Evolutionary conservation across 2,113 vertebrate genomes (phyloP).

Genomic region (Muntiacus reevesi): DNA sequence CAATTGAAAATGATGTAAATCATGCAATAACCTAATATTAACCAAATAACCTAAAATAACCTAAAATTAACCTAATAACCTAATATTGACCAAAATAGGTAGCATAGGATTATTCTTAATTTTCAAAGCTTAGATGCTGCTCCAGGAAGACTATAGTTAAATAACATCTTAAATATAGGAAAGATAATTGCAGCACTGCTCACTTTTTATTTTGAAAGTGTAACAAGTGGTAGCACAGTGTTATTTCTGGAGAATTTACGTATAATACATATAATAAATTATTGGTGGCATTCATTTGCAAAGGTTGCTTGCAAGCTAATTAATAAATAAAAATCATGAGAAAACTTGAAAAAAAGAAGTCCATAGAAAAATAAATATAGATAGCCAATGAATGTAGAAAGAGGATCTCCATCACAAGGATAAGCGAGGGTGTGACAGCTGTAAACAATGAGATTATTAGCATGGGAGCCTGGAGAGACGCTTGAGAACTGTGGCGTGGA

Average conservation of each 20-base stretch:
- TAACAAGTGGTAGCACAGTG: not conserved
- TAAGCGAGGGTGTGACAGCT: not conserved
- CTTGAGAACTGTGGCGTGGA: no score
- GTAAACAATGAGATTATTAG: not conserved
- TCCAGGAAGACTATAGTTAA: not conserved
- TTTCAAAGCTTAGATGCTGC: not conserved
- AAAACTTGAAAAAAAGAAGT: not conserved
- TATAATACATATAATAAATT: not conserved
- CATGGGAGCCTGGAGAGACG: rapidly evolving
- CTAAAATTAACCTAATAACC: not conserved
- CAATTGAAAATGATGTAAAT: not conserved
- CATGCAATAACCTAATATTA: not conserved
- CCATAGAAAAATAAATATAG: not conserved
- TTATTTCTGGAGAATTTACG: not conserved
- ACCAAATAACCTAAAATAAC: not conserved
- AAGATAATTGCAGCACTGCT: not conserved
- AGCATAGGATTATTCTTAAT: not conserved
- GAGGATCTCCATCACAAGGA: not conserved
- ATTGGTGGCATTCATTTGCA: not conserved
- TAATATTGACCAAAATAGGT: not conserved
- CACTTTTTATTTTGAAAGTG: not conserved
- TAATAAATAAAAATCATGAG: not conserved
- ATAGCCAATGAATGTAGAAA: not conserved
- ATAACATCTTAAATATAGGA: not conserved
- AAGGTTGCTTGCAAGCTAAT: not conserved